Evolutionary conservation across 2,113 vertebrate genomes (phyloP).

Genomic region (Tragulus kanchil): DNA sequence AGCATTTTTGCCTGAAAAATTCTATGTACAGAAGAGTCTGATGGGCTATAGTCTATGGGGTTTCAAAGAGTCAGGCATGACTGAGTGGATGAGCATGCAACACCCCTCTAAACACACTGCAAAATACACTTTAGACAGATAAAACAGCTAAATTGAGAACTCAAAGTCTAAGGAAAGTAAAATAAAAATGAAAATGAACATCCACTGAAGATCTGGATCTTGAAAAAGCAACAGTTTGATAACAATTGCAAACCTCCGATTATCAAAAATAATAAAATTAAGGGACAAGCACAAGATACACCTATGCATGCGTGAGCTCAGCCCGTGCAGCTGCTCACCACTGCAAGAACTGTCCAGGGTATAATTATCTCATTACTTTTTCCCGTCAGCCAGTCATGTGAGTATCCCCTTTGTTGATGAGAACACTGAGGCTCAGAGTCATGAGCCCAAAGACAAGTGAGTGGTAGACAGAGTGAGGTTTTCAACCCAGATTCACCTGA

Average conservation of each 20-base stretch:
- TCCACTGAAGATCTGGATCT: not conserved
- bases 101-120: not conserved
- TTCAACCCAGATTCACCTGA: not conserved
- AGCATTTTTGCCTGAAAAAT: not conserved
- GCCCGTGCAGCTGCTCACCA: rapidly evolving
- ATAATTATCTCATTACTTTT: no score
- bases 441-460: not conserved
- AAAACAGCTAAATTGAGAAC: not conserved
- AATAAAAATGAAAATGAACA: constrained; percentile 31
- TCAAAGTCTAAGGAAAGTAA: constrained; percentile 10
- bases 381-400: not conserved
- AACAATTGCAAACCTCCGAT: not conserved
- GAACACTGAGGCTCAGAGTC: not conserved
- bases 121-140: not conserved
- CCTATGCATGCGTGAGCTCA: rapidly evolving
- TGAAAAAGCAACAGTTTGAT: not conserved
- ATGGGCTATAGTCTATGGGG: not conserved
- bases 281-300: rapidly evolving
- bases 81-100: not conserved
- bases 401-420: not conserved
- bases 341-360: not conserved
- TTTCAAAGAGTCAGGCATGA: not conserved
- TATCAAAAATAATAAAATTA: constrained; percentile 55
- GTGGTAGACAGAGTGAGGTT: not conserved
- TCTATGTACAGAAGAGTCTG: not conserved